Base-by-base conservation (phyloP, 2,888 invertebrate genomes). In the Cistogaster globosa region DNA sequence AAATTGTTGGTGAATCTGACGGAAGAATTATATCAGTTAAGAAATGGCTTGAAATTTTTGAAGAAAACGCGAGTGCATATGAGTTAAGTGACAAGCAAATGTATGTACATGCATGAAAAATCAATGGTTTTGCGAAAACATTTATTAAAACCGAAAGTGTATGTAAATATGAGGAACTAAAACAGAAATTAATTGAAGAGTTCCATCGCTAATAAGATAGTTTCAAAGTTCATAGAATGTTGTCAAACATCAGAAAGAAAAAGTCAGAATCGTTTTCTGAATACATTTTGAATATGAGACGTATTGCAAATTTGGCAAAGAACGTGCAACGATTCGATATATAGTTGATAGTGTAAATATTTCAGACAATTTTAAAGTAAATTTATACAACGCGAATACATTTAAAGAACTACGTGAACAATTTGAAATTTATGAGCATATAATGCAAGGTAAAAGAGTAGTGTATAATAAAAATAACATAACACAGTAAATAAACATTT, bases 401-500 rank as follows among this genome's bases (percentile, higher is more conserved):
- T 60, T 32, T 60, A 60, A 60, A 57, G 57, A 57, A n/a, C 32
- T 60, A 32, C 32, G 36, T 36, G 60, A 60, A 32, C 60, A 60
- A 14, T 60, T 32, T 60, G 60, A 60, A 60, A 60, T 60, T 60
- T 60, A 60, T 32, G 60, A 60, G n/a, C 14, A 60, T 32, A 60
- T 60, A 32, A 60, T 32, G 32, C 60, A 32, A 36, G 32, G 60
- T 16, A n/a, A 36, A 36, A 60, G 8, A 60, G 26, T n/a, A n/a
- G 32, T 26, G 32, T 60, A 60, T 60, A 60, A 60, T 36, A 58
- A 58, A 16, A n/a, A 36, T 36, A 32, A 58, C 16, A 22, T 16
- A 58, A 26, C 58, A 16, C 58, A 58, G 58, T 58, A 14, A 58
- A 58, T n/a, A n/a, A n/a, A n/a, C n/a, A n/a, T n/a, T n/a, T n/a